Evolutionary conservation across 2,113 vertebrate species (phyloP), one percentile per base, ranked within the genome.

Genomic region (Alces alces): DNA sequence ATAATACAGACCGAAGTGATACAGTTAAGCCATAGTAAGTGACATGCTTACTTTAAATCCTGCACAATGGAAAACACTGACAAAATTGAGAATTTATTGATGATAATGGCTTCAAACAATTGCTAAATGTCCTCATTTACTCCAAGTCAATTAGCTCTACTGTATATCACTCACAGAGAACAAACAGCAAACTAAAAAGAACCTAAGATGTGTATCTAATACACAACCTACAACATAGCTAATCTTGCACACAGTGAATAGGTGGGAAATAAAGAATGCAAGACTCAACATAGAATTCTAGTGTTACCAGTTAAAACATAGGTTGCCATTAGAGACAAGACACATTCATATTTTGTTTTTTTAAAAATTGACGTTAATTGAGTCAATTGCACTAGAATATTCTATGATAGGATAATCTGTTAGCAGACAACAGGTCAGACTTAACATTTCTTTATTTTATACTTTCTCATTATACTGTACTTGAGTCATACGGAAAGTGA

Each of bases 91-190:
- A 82, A 92, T 66, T 43, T 91, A 58, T 83, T 97, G 91, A 93
- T 88, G 76, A 95, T 92, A 86, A 96, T 92, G 47, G 70, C n/a
- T 95, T 96, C 45, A 96, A 96, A 96, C 82, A 98, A 86, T 91
- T 97, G 85, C 15, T 93, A 90, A 96, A 91, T 96, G 60, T 60
- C 80, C 25, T 36, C 55, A 84, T 88, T 96, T 89, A 96, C 86
- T 94, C 86, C 84, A 94, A 91, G 78, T 96, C 91, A 93, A 15
- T 11, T 96, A 45, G 55, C 43, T 95, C 54, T 33, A 61, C 64
- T 36, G 5, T 25, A 55, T 57, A 30, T 16, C 73, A 92, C 64
- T 12, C 8, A 88, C 60, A 79, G 14, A 79, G 50, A 95, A 76
- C 61, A 94, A 66, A 91, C 16, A 94, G 79, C 12, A 89, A 89